phyloP scores from a whole-genome alignment of 1,140 invertebrate species.

The Mesaphorura yosii region DNA sequence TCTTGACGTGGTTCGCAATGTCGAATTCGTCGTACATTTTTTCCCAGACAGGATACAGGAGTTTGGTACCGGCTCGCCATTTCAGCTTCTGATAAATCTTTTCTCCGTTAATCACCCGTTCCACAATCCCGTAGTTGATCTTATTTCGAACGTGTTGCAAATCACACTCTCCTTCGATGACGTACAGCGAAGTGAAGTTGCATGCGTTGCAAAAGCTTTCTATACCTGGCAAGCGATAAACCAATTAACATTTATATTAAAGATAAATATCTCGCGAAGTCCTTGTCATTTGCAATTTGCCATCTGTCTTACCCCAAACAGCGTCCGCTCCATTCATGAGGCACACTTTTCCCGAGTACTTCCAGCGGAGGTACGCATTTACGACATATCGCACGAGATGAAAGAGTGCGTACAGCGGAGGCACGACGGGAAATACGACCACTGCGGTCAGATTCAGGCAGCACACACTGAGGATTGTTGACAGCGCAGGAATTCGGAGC shows the following conservation, averaged over 20 bases:
- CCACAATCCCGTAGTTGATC: conserved; percentile 2
- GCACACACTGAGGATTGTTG: not conserved
- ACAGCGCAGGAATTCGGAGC: not conserved
- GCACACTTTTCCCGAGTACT: conserved; percentile 1
- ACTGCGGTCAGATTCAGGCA: not conserved
- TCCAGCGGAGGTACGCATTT: not conserved
- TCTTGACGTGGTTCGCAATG: not conserved
- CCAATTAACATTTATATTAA: too few species aligned
- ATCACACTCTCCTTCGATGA: conserved; percentile 2
- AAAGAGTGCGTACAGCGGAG: not conserved
- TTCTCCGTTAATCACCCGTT: not conserved
- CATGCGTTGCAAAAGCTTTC: conserved; percentile 3
- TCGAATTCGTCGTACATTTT: not conserved
- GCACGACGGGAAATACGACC: not conserved
- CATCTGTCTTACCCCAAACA: too few species aligned
- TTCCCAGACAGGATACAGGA: conserved; percentile 5
- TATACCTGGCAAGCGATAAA: too few species aligned
- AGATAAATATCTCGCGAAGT: too few species aligned
- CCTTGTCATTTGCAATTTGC: too few species aligned
- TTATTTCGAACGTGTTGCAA: not conserved
- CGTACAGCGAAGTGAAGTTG: conserved; percentile 8
- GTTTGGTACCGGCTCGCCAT: not conserved
- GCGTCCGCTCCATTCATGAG: conserved; percentile 5
- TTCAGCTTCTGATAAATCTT: conserved; percentile 7
- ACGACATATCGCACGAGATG: not conserved